Base-by-base conservation (phyloP, 2,797 vertebrate species). In the Accipiter minullus region DNA sequence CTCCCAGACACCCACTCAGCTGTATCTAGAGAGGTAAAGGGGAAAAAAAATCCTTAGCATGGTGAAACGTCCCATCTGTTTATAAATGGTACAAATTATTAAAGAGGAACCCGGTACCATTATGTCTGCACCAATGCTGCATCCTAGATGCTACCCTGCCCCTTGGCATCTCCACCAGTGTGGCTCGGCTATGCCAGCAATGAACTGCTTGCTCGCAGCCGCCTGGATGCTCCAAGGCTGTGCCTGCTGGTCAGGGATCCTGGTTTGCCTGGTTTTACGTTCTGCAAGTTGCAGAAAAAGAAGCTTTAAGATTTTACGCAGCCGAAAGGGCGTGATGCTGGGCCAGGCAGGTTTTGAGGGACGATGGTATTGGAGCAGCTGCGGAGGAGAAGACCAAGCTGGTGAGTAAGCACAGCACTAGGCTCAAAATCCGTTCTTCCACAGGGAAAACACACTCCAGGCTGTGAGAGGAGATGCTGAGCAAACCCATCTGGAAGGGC, bases 241-340 rank as follows among this genome's bases (percentile, higher is more conserved):
- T 11, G 77, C 56, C 68, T 12, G 64, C 0, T 0, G 56, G 18
- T 59, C 69, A 42, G 32, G 36, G 22, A 73, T 29, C 27, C 67
- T 25, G 11, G 10, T 53, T 80, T 48, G 27, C 15, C 72, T 1
- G 0, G 0, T 36, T 67, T 72, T 44, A 44, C 27, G 22, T 68
- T 58, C 75, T 22, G 6, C 3, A 21, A 74, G 74, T 1, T 2
- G 36, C 60, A 20, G 38, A 21, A 31, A 18, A 47, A 62, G 52
- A 6, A 52, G 45, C 31, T 26, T 13, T 4, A 44, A 32, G 45
- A 26, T 67, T 87, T 53, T 7, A 16, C 0, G 1, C 26, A 13
- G 29, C 44, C 0, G 1, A 55, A 59, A 81, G 60, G 26, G 32
- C 3, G 1, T 0, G 1, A 72, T 58, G 67, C 17, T 6, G 20